phyloP scores from a whole-genome alignment of 2,797 vertebrate genomes.

The Denticeps clupeoides region DNA sequence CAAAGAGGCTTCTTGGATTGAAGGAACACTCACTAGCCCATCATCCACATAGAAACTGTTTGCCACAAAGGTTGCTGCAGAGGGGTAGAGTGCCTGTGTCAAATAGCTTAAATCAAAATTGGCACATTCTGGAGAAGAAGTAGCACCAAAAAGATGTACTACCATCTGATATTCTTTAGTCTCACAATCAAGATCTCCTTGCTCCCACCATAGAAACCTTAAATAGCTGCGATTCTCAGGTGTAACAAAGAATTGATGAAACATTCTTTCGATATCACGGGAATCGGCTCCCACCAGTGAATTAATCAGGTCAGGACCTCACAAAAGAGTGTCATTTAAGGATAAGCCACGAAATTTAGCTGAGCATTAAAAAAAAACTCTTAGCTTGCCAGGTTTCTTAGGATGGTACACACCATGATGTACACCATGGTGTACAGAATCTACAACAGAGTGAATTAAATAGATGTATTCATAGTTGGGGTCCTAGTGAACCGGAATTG shows the following conservation, averaged over 20 bases:
- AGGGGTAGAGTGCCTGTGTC: slow-evolving; percentile 1
- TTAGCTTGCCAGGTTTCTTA: slow-evolving; percentile 6
- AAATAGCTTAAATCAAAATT: slow-evolving; percentile 18
- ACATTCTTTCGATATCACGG: slow-evolving; percentile 14
- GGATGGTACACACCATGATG: too few species aligned
- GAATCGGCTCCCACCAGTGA: too few species aligned
- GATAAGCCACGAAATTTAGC: slow-evolving; percentile 8
- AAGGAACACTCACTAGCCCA: slow-evolving; percentile 14
- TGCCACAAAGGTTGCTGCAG: slow-evolving; percentile 17
- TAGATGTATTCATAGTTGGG: too few species aligned
- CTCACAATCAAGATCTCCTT: slow-evolving; percentile 15
- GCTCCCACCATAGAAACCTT: slow-evolving; percentile 28
- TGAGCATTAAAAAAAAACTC: slow-evolving; percentile 10
- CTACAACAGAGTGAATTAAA: too few species aligned
- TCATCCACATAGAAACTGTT: slow-evolving; percentile 30
- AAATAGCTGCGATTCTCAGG: slow-evolving; percentile 11
- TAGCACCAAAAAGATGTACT: slow-evolving; percentile 14
- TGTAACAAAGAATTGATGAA: too few species aligned
- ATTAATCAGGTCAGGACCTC: slow-evolving; percentile 13
- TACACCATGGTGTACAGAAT: too few species aligned
- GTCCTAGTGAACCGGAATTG: too few species aligned
- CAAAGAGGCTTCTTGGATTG: slow-evolving; percentile 18
- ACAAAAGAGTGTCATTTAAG: slow-evolving; percentile 7
- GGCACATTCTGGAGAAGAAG: slow-evolving; percentile 19
- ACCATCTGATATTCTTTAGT: slow-evolving; percentile 20